These are phyloP conservation scores for Esperia sulphurella DNA, from an alignment of 2,888 invertebrate species.

Conservation along the genomic window DNA sequence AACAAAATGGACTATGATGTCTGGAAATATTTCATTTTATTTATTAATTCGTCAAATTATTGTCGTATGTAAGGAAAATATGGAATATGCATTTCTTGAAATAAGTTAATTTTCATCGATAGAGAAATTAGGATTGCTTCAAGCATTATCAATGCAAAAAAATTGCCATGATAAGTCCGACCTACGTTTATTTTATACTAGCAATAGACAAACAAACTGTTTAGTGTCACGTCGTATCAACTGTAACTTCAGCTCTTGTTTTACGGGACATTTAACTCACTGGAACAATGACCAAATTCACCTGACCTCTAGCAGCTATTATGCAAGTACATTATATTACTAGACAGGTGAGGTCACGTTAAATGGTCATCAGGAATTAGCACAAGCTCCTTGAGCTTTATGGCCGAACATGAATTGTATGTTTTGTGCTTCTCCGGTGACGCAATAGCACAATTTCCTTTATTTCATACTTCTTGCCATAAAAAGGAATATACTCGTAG, in stretches of 20 bases:
- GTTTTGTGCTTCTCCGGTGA: constrained; percentile 1
- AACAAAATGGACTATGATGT: too few relatives aligned
- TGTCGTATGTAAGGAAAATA: too few relatives aligned
- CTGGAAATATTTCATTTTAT: too few relatives aligned
- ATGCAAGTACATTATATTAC: constrained; percentile 19
- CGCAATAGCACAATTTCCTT: constrained; percentile 7
- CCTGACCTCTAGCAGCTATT: constrained; percentile 25
- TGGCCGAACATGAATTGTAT: constrained; percentile 18
- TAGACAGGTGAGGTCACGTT: constrained; percentile 40
- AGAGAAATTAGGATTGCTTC: too few relatives aligned
- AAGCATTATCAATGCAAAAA: too few relatives aligned
- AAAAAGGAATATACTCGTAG: constrained; percentile 27
- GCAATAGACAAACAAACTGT: not conserved
- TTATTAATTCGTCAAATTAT: too few relatives aligned
- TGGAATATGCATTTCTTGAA: too few relatives aligned
- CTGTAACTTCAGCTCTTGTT: constrained; percentile 13
- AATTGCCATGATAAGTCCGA: too few relatives aligned
- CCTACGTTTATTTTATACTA: too few relatives aligned
- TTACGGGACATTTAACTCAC: constrained; percentile 41
- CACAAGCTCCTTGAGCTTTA: constrained; percentile 31
- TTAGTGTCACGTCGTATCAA: not conserved
- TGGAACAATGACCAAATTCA: constrained; percentile 22
- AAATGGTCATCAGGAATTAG: constrained; percentile 35
- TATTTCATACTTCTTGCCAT: constrained; percentile 15
- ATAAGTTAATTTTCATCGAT: too few relatives aligned